Conservation (phyloP, 30 jellyfish, hydroid and myxozoan genomes). For the Aurelia aurita region DNA sequence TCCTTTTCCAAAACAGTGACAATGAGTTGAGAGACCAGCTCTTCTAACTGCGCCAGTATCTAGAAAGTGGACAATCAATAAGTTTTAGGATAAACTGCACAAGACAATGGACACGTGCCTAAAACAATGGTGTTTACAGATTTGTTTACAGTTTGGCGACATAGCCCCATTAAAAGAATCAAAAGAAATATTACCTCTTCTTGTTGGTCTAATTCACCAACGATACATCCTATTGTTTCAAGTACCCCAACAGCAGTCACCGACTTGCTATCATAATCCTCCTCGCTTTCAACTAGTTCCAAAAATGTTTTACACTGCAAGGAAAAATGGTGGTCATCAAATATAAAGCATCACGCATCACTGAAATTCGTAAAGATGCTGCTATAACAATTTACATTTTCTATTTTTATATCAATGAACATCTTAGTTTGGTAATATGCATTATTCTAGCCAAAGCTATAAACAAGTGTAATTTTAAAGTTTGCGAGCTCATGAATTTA, state of each 20-base stretch:
- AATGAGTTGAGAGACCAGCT: slow-evolving; percentile 77
- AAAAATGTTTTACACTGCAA: slow-evolving; percentile 73
- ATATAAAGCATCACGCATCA: too few relatives aligned
- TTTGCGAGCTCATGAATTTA: too few relatives aligned
- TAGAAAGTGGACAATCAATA: slow-evolving; percentile 1
- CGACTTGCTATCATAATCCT: slow-evolving; percentile 95
- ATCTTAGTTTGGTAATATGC: too few relatives aligned
- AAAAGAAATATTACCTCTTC: slow-evolving; percentile 74
- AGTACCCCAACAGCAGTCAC: slow-evolving; percentile 97
- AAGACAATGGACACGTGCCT: too few relatives aligned
- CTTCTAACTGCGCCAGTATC: slow-evolving; percentile 92
- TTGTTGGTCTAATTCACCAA: slow-evolving; percentile 90
- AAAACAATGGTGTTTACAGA: not conserved
- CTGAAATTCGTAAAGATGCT: too few relatives aligned
- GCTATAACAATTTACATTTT: too few relatives aligned
- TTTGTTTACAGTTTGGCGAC: too few relatives aligned
- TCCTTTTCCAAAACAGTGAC: slow-evolving; percentile 87
- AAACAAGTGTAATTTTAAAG: too few relatives aligned
- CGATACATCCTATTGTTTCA: slow-evolving; percentile 90
- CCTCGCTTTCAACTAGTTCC: slow-evolving; percentile 97
- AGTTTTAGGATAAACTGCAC: too few relatives aligned
- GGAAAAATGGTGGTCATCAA: too few relatives aligned
- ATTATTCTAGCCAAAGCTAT: too few relatives aligned
- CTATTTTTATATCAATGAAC: too few relatives aligned
- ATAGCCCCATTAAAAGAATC: not conserved